Conservation (phyloP, 2,113 vertebrate species). For the Ptilorrhoa leucosticta region DNA sequence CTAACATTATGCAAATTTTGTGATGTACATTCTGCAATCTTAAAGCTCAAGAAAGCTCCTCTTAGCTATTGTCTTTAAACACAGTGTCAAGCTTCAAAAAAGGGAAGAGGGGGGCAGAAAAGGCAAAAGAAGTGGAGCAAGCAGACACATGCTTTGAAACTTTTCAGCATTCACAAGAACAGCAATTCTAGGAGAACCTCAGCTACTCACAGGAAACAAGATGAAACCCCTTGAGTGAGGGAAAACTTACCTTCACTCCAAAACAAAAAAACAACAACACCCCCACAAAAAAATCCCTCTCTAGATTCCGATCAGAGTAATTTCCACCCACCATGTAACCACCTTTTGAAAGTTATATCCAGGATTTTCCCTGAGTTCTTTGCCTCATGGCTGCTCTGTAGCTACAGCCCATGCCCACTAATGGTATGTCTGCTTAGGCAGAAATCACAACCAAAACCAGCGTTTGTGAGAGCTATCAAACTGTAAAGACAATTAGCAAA, state of each 20-base stretch:
- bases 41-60: neutral
- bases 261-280: neutral
- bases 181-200: neutral
- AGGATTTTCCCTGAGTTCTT: neutral
- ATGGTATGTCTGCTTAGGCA: neutral
- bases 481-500: neutral
- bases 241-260: neutral
- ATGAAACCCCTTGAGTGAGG: neutral
- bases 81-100: neutral
- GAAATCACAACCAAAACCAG: neutral
- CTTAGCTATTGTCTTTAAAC: neutral
- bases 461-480: neutral
- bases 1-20: neutral
- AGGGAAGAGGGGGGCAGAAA: accelerated
- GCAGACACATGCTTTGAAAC: neutral
- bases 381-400: neutral
- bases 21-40: neutral
- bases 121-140: neutral
- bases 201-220: neutral
- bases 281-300: neutral
- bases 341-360: neutral
- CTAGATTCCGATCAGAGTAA: neutral
- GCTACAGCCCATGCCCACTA: neutral
- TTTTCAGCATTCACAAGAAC: neutral
- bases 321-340: neutral